Base-by-base conservation (phyloP, 37 sponge, comb jelly and placozoan genomes). In the Axinella damicornis region DNA sequence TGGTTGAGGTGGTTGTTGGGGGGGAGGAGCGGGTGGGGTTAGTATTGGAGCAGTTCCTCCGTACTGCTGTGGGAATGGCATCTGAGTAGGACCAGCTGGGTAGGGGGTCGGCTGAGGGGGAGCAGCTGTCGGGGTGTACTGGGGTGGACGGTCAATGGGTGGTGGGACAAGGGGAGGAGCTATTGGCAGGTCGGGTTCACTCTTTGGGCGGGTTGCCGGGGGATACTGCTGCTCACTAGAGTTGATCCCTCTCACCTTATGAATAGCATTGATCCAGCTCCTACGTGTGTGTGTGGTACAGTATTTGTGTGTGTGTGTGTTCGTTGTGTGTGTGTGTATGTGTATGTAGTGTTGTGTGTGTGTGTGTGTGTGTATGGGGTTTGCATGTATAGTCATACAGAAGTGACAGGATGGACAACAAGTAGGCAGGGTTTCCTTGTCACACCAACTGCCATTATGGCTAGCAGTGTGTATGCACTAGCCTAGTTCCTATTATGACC, bases 201-300 rank as follows among this genome's bases (percentile, higher is more conserved):
- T 53, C 46, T 85, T 82, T 57, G 74, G 61, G 60, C 71, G 73
- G 24, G 90, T 80, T 30, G 90, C 75, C 11, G 73, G 38, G 24
- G 90, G 85, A 65, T 84, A 90, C 18, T 82, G 53, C 68, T 80
- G 76, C 9, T 69, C 60, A 6, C 39, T 36, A 39, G 0, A 15
- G 31, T n/a, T 58, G 9, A 56, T 36, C 19, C 53, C 58, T 19
- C 75, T 46, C 13, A 73, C 33, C 65, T 74, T 84, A 0, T 79
- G 53, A 2, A 84, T 21, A 0, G 85, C 80, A 73, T 20, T 53
- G 0, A 90, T 52, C 85, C 85, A 90, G 33, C 36, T 41, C 74
- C 85, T 84, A 55, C 37, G 22, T 46, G 46, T 46, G 46, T 46
- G 46, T 46, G 46, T 46, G 46, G n/a, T n/a, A n/a, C n/a, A n/a